Base-by-base conservation (phyloP, 2,888 invertebrate genomes). In the Hartigia nigra region DNA sequence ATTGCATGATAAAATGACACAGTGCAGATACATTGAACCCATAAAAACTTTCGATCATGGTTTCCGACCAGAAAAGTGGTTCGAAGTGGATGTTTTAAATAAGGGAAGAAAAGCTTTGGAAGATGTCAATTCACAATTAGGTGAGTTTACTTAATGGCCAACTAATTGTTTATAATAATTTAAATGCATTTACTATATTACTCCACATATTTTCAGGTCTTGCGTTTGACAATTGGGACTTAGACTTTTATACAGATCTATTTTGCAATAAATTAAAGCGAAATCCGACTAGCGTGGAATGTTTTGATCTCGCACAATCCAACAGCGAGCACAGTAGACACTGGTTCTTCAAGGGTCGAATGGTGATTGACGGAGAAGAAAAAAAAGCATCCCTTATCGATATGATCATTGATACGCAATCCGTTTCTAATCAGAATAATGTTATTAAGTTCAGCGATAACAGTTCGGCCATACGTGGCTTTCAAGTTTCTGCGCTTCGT, bases 241-340 rank as follows among this genome's bases (percentile, higher is more conserved):
- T 98, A 87, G 95, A 97, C 80, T 98, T 96, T 90, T 99, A 99
- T 90, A 96, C 96, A 81, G 94, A 97, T 88, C 92, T 99, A 80
- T 99, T 99, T 92, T 93, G 94, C 81, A 94, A 96, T 82, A 95
- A 96, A 85, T 92, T 98, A 34, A 95, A 96, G 87, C 94, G 98
- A 78, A 97, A 99, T 92, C 99, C 99, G 32, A 99, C 99, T 0
- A 98, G 97, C 89, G 98, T 99, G 0, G 99, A 99, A 91, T 95
- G 98, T 87, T 99, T 99, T 92, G 99, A 99, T 93, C 94, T 99
- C 85, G 99, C 99, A 4, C 99, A 99, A 92, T 98, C 98, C 39
- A 99, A 99, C 91, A 98, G 98, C 91, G 99, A 99, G 91, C 99
- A 99, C 92, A 98, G 98, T 81, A 94, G 99, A 9, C 99, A 99